phyloP scores from a whole-genome alignment of 2,113 vertebrate genomes.

The Prochilodus magdalenae region DNA sequence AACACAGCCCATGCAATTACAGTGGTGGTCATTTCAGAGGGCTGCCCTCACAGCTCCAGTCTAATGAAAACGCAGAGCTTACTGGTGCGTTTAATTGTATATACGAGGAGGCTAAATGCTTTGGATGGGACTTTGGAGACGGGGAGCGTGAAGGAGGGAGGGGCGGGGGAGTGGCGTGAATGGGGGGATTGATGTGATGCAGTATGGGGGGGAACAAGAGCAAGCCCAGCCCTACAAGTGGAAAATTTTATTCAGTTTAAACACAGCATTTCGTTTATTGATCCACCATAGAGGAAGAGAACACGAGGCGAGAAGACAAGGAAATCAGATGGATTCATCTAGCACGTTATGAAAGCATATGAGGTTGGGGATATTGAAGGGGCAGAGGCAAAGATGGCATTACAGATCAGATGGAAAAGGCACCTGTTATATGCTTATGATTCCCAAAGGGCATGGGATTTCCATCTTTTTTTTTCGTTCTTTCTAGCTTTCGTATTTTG shows the following conservation, averaged over 20 bases:
- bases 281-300: slow-evolving; percentile 69
- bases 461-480: neutral
- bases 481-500: neutral
- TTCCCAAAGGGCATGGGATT: slow-evolving; percentile 19
- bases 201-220: slow-evolving; percentile 40
- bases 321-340: slow-evolving; percentile 77
- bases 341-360: slow-evolving; percentile 71
- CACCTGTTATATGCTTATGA: slow-evolving; percentile 45
- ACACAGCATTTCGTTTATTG: slow-evolving; percentile 82
- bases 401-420: slow-evolving; percentile 57
- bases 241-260: slow-evolving; percentile 84
- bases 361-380: slow-evolving; percentile 70
- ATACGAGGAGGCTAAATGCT: slow-evolving; percentile 75
- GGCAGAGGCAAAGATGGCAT: slow-evolving; percentile 48
- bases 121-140: slow-evolving; percentile 50
- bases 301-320: slow-evolving; percentile 68
- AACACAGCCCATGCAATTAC: slow-evolving; percentile 89
- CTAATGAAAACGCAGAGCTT: slow-evolving; percentile 86
- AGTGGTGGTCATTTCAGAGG: slow-evolving; percentile 76
- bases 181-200: slow-evolving; percentile 24
- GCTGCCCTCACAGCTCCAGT: slow-evolving; percentile 71
- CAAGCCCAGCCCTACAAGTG: slow-evolving; percentile 75
- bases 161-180: neutral
- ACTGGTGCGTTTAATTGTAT: slow-evolving; percentile 88
- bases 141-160: neutral